A percentile compares a stretch with the other conserved stretches of the same genome.
phyloP scores from a whole-genome alignment of 2,797 vertebrate species.

The Sebastes iracundus region DNA sequence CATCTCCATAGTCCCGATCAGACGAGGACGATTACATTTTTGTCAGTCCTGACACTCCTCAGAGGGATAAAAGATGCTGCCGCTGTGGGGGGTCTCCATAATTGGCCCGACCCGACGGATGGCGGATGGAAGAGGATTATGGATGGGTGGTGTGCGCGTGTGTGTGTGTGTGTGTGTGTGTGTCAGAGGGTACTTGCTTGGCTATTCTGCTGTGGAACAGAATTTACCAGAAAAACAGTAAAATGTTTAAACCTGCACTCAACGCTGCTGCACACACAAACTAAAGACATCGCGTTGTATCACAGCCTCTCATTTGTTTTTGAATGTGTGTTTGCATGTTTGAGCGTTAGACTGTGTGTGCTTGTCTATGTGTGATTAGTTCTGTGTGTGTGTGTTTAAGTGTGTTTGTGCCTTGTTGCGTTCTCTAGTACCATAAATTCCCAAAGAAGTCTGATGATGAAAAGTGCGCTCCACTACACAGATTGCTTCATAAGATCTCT shows the following conservation, averaged over 20 bases:
- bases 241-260: conserved; percentile 1
- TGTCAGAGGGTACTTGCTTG: not conserved
- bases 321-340: not conserved
- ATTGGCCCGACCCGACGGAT: conserved; percentile 28
- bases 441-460: not conserved
- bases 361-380: not conserved
- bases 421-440: not conserved
- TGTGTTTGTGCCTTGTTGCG: not conserved
- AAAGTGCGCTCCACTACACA: not conserved
- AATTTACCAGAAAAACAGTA: not conserved
- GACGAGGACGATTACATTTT: not conserved
- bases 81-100: conserved; percentile 21
- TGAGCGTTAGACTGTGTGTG: not conserved
- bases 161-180: not conserved
- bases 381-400: not conserved
- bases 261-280: not conserved
- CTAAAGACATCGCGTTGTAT: not conserved
- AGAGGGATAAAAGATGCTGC: conserved; percentile 12
- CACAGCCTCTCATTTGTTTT: not conserved
- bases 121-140: conserved; percentile 14
- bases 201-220: not conserved
- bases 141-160: not conserved
- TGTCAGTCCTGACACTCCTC: conserved; percentile 39
- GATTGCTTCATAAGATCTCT: not conserved
- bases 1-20: not conserved